These are phyloP conservation scores for Probosciger aterrimus DNA, from an alignment of 2,113 vertebrate genomes.

Conservation along the genomic window DNA sequence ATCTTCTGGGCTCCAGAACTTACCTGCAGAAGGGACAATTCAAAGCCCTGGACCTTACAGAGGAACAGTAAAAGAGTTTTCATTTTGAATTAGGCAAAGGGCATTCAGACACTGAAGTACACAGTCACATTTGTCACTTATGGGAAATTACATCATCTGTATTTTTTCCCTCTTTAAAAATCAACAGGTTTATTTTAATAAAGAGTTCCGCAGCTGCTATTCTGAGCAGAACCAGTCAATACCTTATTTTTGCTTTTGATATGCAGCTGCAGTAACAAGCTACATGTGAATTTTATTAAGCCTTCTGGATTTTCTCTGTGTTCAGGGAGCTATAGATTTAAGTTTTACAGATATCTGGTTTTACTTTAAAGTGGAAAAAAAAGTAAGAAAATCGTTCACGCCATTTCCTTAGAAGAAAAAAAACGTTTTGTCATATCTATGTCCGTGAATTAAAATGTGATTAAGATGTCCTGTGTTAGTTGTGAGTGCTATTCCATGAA, in stretches of 20 bases:
- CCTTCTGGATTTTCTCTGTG: conserved; percentile 27
- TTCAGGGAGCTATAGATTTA: conserved; percentile 39
- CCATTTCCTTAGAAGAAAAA: neutral
- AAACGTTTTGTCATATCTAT: neutral
- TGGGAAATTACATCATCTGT: neutral
- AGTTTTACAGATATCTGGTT: conserved; percentile 40
- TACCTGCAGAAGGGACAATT: neutral
- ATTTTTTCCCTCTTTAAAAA: conserved; percentile 44
- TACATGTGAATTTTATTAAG: conserved; percentile 54
- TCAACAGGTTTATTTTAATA: conserved; percentile 45
- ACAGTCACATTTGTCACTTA: neutral
- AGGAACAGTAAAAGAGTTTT: neutral
- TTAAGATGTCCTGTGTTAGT: neutral
- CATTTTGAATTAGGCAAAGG: neutral
- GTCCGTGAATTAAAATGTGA: neutral
- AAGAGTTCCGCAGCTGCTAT: conserved; percentile 14
- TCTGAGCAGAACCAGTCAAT: conserved; percentile 18
- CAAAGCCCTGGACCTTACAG: neutral
- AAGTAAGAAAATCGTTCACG: neutral
- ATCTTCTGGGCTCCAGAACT: neutral
- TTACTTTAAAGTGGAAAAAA: neutral
- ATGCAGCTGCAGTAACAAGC: conserved; percentile 47
- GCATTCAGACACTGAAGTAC: neutral
- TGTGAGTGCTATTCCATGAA: neutral
- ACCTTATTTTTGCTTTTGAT: conserved; percentile 52